Conservation (phyloP, 2,888 invertebrate species). For the Anthophora plumipes region DNA sequence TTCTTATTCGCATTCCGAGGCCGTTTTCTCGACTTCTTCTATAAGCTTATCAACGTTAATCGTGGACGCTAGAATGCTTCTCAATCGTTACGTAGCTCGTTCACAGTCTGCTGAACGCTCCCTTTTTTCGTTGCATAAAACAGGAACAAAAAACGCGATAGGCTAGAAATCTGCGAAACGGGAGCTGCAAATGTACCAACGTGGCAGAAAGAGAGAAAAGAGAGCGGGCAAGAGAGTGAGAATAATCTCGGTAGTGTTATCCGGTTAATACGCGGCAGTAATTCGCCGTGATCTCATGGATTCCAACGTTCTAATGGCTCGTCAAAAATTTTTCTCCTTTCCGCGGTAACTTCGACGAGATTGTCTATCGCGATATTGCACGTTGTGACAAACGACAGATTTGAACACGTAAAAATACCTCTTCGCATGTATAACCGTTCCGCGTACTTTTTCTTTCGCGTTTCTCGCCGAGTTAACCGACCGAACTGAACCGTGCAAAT, state of each 20-base stretch:
- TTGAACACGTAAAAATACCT: background rate
- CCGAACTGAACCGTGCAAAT: conserved; percentile 12
- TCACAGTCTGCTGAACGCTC: conserved; percentile 12
- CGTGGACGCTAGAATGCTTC: background rate
- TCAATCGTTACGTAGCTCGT: conserved; percentile 1
- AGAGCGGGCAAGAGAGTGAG: too few relatives aligned
- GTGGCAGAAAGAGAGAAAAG: too few relatives aligned
- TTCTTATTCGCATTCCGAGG: background rate
- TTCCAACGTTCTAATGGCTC: conserved; percentile 1
- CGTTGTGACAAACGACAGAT: background rate
- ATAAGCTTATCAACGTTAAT: background rate
- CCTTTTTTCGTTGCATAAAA: background rate
- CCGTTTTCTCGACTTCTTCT: conserved; percentile 8
- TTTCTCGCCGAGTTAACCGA: conserved; percentile 20
- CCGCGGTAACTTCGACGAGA: background rate
- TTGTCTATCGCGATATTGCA: conserved; percentile 13
- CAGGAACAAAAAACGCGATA: background rate
- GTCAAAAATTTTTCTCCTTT: background rate
- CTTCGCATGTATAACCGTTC: too few relatives aligned
- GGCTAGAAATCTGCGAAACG: background rate
- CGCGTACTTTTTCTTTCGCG: background rate
- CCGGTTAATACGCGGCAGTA: background rate
- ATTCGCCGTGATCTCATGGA: background rate
- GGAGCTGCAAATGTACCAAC: conserved; percentile 8
- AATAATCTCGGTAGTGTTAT: background rate